Conservation (phyloP, 2,113 vertebrate genomes). For the Nerophis ophidion region DNA sequence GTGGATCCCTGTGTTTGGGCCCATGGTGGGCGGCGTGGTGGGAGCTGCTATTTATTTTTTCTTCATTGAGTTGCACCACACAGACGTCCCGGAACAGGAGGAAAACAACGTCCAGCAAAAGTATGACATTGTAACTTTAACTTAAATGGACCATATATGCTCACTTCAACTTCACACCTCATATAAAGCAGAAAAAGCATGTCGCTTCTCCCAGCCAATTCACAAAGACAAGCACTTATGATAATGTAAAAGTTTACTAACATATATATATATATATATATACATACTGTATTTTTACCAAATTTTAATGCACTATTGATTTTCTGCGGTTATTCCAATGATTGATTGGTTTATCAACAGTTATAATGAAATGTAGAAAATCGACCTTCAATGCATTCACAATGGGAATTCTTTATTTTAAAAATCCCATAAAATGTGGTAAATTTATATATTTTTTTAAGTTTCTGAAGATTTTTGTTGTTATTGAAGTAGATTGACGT, state of each 20-base stretch:
- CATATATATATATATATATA: no score
- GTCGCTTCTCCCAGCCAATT: background rate
- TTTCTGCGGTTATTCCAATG: no score
- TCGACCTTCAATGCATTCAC: background rate
- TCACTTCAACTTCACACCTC: no score
- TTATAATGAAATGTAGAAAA: slow-evolving; percentile 44
- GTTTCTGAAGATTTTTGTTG: no score
- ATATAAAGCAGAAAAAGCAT: background rate
- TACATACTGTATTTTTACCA: no score
- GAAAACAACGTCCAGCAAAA: slow-evolving; percentile 74
- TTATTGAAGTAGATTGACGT: background rate
- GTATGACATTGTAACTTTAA: slow-evolving; percentile 79
- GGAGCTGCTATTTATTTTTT: slow-evolving; percentile 81
- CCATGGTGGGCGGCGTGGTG: slow-evolving; percentile 80
- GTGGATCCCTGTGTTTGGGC: slow-evolving; percentile 90
- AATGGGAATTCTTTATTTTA: no score
- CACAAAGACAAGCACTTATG: background rate
- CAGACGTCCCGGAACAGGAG: slow-evolving; percentile 50
- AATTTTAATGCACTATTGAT: no score
- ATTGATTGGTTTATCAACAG: slow-evolving; percentile 4
- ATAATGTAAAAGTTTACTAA: background rate
- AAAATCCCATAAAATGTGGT: no score
- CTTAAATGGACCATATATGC: slow-evolving; percentile 46
- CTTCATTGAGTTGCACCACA: slow-evolving; percentile 87
- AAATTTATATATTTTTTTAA: no score